These are phyloP conservation scores for Bombyx mori DNA, from an alignment of 1,140 invertebrate species.

Conservation along the genomic window DNA sequence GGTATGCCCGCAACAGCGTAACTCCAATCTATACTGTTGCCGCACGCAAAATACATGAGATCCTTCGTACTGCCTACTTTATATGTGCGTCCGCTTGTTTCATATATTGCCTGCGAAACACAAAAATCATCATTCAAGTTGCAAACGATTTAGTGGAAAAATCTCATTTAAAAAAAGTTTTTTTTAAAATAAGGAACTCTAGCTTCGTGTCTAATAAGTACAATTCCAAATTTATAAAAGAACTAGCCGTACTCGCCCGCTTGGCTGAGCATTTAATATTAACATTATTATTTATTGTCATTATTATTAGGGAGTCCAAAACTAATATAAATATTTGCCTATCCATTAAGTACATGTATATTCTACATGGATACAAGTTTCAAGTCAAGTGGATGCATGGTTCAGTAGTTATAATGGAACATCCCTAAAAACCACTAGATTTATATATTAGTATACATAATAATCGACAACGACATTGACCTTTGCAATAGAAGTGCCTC, in stretches of 20 bases:
- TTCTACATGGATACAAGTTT: too few species aligned
- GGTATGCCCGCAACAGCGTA: slow-evolving; percentile 74
- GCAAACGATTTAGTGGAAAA: too few species aligned
- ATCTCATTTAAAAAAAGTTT: not conserved
- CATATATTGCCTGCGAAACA: slow-evolving; percentile 38
- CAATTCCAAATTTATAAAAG: not conserved
- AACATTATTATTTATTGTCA: too few species aligned
- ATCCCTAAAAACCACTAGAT: too few species aligned
- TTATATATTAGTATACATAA: too few species aligned
- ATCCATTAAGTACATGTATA: too few species aligned
- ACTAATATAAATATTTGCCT: too few species aligned
- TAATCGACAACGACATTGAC: slow-evolving; percentile 16
- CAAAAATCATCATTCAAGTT: slow-evolving; percentile 1
- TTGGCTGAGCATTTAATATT: too few species aligned
- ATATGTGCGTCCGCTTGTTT: slow-evolving; percentile 39
- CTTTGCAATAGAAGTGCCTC: slow-evolving; percentile 53
- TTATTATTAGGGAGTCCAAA: too few species aligned
- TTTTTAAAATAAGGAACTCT: not conserved
- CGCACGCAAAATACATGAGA: slow-evolving; percentile 72
- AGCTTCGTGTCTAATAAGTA: not conserved
- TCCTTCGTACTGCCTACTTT: slow-evolving; percentile 59
- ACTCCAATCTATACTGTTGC: slow-evolving; percentile 80
- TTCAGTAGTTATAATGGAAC: too few species aligned
- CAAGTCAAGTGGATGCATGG: too few species aligned
- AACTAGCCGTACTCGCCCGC: too few species aligned